Percentiles rank a stretch among this genome's conserved stretches.
Evolutionary conservation across 1,140 invertebrate species (phyloP).

Genomic region (Diplogasteroides magnus): DNA sequence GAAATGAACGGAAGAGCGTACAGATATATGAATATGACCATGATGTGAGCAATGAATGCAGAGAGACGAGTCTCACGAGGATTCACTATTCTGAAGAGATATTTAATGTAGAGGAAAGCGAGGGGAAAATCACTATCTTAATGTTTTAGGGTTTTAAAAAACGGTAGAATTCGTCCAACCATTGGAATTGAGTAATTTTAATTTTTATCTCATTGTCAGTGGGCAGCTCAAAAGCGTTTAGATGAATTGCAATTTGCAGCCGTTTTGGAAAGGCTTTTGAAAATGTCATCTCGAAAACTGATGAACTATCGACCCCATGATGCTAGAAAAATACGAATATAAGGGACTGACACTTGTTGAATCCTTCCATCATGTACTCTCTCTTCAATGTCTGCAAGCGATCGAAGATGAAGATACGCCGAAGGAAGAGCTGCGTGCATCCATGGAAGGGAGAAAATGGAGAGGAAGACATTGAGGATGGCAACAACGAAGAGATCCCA

Average conservation of each 20-base stretch:
- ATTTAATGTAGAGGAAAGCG: background rate
- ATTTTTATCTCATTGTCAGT: no score
- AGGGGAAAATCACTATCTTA: no score
- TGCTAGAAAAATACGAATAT: no score
- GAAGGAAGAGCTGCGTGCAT: conserved; percentile 57
- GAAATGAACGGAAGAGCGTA: conserved; percentile 56
- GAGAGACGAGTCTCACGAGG: conserved; percentile 59
- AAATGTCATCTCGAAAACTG: background rate
- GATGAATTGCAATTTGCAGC: no score
- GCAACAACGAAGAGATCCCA: conserved; percentile 59
- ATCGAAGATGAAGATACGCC: conserved; percentile 58
- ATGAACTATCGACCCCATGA: no score
- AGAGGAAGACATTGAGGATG: conserved; percentile 57
- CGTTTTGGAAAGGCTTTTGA: no score
- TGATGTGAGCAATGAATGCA: conserved; percentile 56
- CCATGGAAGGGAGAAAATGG: conserved; percentile 59
- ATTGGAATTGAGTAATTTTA: no score
- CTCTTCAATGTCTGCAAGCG: conserved; percentile 59
- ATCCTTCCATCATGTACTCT: conserved; percentile 57
- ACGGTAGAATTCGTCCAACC: no score
- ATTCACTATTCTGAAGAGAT: conserved; percentile 56
- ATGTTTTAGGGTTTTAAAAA: no score
- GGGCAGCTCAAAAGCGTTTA: no score
- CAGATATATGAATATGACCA: conserved; percentile 58
- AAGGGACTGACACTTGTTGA: conserved; percentile 56